Evolutionary conservation across 2,888 invertebrate species (phyloP), one percentile per base, ranked within the genome.

Genomic region (Lucinisca nassula): DNA sequence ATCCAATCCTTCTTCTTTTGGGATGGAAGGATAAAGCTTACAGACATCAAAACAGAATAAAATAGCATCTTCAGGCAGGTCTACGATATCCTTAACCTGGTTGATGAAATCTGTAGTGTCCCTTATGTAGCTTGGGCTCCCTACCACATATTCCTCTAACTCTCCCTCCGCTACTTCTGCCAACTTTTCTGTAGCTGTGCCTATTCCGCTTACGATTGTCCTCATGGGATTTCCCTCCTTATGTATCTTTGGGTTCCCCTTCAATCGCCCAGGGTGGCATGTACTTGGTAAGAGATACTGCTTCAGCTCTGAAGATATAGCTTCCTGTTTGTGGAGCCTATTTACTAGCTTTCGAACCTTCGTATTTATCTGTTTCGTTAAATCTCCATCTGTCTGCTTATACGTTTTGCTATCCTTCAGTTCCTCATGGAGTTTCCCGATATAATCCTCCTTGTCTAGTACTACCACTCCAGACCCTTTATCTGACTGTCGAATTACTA

Each of bases 211-310:
- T 3, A 84, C 84, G 0, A 84, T 84, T 32, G 24, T 79, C 40
- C 61, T 30, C n/a, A 58, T 55, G 24, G 84, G 74, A 14, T 73
- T 45, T 3, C 58, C 67, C 40, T 37, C 21, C 45, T 79, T 84
- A 27, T 84, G 84, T 21, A 84, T 35, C 35, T 84, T 84, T 0
- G 79, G 84, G 51, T 79, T 84, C 0, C 84, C 84, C 32, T 84
- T 79, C 0, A 84, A 32, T 51, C 40, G 58, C 24, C 79, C 84
- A 27, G 79, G 2, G 24, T n/a, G 27, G 4, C 61, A 27, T 21
- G 74, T 61, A 51, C 61, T 74, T 2, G 79, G 73, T 10, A 79
- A 79, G 17, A 84, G 61, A n/a, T 83, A 84, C 8, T 79, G 61
- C 61, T 75, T 14, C 49, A 84, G 21, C 3, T 84, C 58, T 21